Conservation (phyloP, 2,797 vertebrate genomes). For the Sebastes glaucus region DNA sequence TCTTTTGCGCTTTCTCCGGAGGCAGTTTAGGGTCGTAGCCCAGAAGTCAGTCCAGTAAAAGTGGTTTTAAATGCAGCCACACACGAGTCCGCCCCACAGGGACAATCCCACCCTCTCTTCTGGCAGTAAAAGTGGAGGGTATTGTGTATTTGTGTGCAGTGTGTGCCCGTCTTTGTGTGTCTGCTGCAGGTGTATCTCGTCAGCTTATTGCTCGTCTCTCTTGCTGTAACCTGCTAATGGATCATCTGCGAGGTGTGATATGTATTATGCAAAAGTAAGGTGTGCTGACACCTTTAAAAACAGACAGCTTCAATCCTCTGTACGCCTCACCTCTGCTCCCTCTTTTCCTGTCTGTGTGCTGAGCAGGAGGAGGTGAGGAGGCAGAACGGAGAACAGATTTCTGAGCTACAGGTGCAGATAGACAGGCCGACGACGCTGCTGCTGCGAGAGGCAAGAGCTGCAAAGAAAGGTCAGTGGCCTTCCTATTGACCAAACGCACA, state of each 20-base stretch:
- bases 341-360: slow-evolving; percentile 38
- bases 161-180: slow-evolving; percentile 28
- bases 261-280: slow-evolving; percentile 83
- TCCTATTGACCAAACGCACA: slow-evolving; percentile 22
- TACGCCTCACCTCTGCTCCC: slow-evolving; percentile 61
- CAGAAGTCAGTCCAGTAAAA: slow-evolving; percentile 57
- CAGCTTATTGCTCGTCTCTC: slow-evolving; percentile 70
- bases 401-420: slow-evolving; percentile 74
- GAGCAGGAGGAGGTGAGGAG: slow-evolving; percentile 64
- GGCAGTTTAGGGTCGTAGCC: slow-evolving; percentile 40
- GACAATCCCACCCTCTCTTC: slow-evolving; percentile 51
- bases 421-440: slow-evolving; percentile 47
- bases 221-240: slow-evolving; percentile 82
- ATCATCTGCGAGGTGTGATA: slow-evolving; percentile 83
- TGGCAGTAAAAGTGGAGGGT: slow-evolving; percentile 47
- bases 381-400: slow-evolving; percentile 67
- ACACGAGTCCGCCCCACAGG: slow-evolving; percentile 43
- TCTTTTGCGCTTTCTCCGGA: slow-evolving; percentile 49
- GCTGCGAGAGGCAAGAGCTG: slow-evolving; percentile 44
- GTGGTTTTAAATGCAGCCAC: slow-evolving; percentile 62
- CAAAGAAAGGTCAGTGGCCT: slow-evolving; percentile 65
- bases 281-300: slow-evolving; percentile 82
- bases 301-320: slow-evolving; percentile 69
- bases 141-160: slow-evolving; percentile 37
- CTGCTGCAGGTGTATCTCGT: slow-evolving; percentile 51